Percentiles rank a stretch among this genome's conserved stretches.
These are phyloP conservation scores for Uloborus plumipes DNA, from an alignment of 2,888 invertebrate genomes.

Conservation along the genomic window DNA sequence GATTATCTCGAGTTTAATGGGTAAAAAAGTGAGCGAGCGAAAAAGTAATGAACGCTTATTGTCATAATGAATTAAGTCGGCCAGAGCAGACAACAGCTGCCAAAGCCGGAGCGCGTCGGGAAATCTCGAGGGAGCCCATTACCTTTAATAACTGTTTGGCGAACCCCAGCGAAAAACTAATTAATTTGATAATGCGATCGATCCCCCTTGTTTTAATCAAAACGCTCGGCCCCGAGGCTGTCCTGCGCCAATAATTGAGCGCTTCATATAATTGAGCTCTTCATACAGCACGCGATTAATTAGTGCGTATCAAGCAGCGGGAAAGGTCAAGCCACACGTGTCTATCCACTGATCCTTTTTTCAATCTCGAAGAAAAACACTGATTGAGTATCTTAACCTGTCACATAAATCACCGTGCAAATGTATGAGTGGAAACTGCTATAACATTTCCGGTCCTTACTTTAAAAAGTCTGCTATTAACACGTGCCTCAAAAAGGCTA, in stretches of 20 bases:
- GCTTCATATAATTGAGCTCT: slow-evolving; percentile 20
- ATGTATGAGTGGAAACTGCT: too few species aligned
- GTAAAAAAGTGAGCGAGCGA: slow-evolving; percentile 25
- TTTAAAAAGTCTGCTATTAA: too few species aligned
- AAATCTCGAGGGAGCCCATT: slow-evolving; percentile 52
- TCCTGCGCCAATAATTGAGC: slow-evolving; percentile 3
- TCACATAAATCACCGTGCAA: too few species aligned
- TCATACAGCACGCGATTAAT: slow-evolving; percentile 23
- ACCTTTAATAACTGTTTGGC: slow-evolving; percentile 55
- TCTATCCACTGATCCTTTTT: too few species aligned
- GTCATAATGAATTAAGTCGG: slow-evolving; percentile 60
- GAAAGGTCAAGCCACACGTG: too few species aligned
- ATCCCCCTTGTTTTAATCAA: slow-evolving; percentile 24
- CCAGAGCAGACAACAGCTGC: slow-evolving; percentile 35
- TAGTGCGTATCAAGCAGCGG: neutral
- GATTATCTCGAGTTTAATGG: slow-evolving; percentile 25
- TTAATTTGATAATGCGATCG: slow-evolving; percentile 62
- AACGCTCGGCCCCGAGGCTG: neutral
- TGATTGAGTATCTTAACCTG: too few species aligned
- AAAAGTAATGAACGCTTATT: slow-evolving; percentile 32
- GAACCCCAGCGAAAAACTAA: slow-evolving; percentile 60
- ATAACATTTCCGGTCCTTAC: too few species aligned
- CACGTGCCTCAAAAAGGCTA: too few species aligned
- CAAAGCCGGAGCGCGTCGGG: slow-evolving; percentile 13
- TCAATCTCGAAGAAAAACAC: too few species aligned